phyloP scores from a whole-genome alignment of 1,140 invertebrate genomes.

The Philaenus spumarius region DNA sequence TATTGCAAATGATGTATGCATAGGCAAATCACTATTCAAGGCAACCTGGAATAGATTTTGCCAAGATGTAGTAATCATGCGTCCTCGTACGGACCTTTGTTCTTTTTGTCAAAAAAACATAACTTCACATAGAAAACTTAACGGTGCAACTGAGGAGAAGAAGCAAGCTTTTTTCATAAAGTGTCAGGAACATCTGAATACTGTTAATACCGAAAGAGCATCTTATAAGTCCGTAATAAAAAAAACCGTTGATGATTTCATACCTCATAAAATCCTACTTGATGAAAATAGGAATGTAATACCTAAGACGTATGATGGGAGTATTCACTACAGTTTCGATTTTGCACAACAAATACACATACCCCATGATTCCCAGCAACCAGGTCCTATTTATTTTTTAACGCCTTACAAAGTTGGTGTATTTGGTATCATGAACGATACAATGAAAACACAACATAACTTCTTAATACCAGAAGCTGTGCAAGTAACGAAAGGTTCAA shows the following conservation, averaged over 20 bases:
- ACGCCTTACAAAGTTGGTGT: constrained; percentile 17
- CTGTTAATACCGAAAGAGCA: constrained; percentile 4
- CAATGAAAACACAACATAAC: constrained; percentile 16
- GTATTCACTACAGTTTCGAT: constrained; percentile 15
- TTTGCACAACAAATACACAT: constrained; percentile 15
- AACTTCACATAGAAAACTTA: not conserved
- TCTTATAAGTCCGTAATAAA: not conserved
- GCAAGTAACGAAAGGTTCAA: constrained; percentile 13
- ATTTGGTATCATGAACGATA: constrained; percentile 21
- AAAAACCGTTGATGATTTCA: not conserved
- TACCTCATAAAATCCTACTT: not conserved
- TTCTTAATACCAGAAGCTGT: constrained; percentile 20
- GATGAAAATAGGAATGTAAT: not conserved
- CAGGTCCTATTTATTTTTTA: constrained; percentile 21
- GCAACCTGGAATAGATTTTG: constrained; percentile 5
- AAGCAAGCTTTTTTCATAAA: not conserved
- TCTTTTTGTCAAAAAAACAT: not conserved
- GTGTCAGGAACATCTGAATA: not conserved
- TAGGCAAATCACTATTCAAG: no score
- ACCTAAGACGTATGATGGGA: not conserved
- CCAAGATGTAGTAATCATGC: not conserved
- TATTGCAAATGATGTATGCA: no score
- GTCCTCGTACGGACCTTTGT: constrained; percentile 6
- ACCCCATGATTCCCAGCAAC: constrained; percentile 17
- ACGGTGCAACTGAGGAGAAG: not conserved